Percentiles rank a stretch among this genome's conserved stretches.
Conservation (phyloP, 2,113 vertebrate genomes). For the Pipra filicauda region DNA sequence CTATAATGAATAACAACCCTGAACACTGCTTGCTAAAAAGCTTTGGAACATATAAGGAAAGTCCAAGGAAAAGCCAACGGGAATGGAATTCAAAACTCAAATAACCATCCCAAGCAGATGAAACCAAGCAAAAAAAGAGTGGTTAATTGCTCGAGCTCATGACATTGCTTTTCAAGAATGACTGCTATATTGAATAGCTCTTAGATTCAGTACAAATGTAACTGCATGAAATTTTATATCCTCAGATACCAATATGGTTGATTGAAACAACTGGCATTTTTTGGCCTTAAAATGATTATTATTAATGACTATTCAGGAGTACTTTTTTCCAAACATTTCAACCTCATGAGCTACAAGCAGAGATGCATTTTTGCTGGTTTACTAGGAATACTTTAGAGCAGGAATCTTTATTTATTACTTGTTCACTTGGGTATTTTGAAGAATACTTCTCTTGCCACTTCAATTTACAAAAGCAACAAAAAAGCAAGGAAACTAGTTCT, state of each 20-base stretch:
- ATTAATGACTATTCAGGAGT: background rate
- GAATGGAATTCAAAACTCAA: background rate
- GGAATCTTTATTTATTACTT: background rate
- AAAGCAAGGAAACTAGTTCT: background rate
- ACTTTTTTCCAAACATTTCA: background rate
- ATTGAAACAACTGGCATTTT: background rate
- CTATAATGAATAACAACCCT: background rate
- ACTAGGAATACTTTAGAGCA: background rate
- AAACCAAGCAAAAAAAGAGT: background rate
- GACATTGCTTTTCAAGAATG: background rate
- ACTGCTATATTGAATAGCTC: background rate
- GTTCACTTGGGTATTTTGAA: background rate
- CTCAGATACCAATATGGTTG: background rate
- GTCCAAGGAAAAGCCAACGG: background rate
- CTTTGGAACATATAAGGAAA: background rate
- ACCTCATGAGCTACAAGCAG: background rate
- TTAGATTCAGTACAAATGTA: background rate
- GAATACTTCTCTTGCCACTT: background rate
- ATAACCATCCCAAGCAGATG: background rate
- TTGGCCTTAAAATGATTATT: background rate
- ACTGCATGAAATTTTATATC: background rate
- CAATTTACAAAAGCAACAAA: background rate
- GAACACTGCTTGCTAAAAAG: background rate
- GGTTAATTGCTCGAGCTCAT: background rate
- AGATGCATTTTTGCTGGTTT: background rate